Base-by-base conservation (phyloP, 2,888 invertebrate genomes). In the Agrilus mali region DNA sequence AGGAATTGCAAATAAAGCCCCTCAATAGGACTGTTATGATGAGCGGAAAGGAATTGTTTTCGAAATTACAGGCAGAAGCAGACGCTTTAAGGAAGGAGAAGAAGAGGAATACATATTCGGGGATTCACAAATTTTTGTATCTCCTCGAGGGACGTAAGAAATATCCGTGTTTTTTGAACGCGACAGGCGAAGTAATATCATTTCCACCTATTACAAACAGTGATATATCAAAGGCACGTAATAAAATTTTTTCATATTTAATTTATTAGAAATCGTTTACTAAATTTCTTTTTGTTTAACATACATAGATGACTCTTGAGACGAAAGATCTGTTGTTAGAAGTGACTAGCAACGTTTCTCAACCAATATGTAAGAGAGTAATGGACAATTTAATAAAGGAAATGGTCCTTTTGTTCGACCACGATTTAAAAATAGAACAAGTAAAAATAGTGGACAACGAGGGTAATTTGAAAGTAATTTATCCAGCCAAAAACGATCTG, bases 131-230 rank as follows among this genome's bases (percentile, higher is more conserved):
- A 77, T 89, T 84, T 65, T 64, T 90, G 47, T 82, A 86, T 58
- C 63, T 89, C 16, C 64, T 90, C 47, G 82, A 86, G 61, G 84
- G 82, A 33, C 82, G 85, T 60, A 67, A 76, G 0, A 62, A 75
- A 33, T 88, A 82, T 61, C 83, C 88, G 0, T 87, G 83, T 56
- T 61, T 89, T 34, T 55, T 77, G 50, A 82, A 86, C 58, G 66
- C 72, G 5, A 68, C 70, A 10, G 73, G 74, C 2, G 73, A 71
- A 47, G 82, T 86, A 2, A 81, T 90, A 55, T 88, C 88, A 34
- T 83, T 90, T 59, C 88, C 89, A 10, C 89, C 90, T 0, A 83
- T 90, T 53, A 88, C 88, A 15, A 89, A 90, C 66, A 80, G 84
- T 44, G 86, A 88, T 41, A 67, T 74, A 48, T 82, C 86, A 2